These are phyloP conservation scores for Belonocnema kinseyi DNA, from an alignment of 1,140 invertebrate species.

Conservation along the genomic window DNA sequence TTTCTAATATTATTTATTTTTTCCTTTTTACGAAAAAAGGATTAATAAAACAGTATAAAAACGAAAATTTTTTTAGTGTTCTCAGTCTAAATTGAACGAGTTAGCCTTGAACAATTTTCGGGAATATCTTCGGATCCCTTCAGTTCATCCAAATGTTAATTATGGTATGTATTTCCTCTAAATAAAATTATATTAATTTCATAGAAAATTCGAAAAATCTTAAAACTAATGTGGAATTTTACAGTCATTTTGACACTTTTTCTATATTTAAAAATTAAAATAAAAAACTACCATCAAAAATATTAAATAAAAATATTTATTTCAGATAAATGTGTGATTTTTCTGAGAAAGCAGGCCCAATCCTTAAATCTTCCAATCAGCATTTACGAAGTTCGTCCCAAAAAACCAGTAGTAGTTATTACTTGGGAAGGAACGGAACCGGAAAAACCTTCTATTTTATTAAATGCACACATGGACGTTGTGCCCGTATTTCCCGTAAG, in stretches of 20 bases:
- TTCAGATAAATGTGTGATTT: constrained; percentile 83
- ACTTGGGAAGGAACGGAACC: constrained; percentile 88
- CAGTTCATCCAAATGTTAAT: constrained; percentile 88
- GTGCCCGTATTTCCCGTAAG: constrained; percentile 91
- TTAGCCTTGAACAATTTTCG: constrained; percentile 81
- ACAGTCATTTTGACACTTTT: neutral
- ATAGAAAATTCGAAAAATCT: too few species aligned
- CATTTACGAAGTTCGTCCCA: constrained; percentile 77
- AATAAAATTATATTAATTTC: constrained; percentile 45
- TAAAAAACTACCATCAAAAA: too few species aligned
- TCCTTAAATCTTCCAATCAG: constrained; percentile 80
- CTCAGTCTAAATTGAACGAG: neutral
- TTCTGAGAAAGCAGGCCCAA: constrained; percentile 82
- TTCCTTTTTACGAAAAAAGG: too few species aligned
- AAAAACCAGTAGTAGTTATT: constrained; percentile 88
- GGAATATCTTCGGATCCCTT: constrained; percentile 87
- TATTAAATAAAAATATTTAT: constrained; percentile 43
- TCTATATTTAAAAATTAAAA: constrained; percentile 21
- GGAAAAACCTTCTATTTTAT: constrained; percentile 82
- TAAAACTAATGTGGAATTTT: too few species aligned
- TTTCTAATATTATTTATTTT: too few species aligned
- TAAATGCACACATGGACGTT: constrained; percentile 97
- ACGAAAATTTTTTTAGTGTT: neutral
- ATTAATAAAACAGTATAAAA: too few species aligned
- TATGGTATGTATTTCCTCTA: constrained; percentile 79